Evolutionary conservation across 1,140 invertebrate species (phyloP), one percentile per base, ranked within the genome.

Genomic region (Brachionus calyciflorus): DNA sequence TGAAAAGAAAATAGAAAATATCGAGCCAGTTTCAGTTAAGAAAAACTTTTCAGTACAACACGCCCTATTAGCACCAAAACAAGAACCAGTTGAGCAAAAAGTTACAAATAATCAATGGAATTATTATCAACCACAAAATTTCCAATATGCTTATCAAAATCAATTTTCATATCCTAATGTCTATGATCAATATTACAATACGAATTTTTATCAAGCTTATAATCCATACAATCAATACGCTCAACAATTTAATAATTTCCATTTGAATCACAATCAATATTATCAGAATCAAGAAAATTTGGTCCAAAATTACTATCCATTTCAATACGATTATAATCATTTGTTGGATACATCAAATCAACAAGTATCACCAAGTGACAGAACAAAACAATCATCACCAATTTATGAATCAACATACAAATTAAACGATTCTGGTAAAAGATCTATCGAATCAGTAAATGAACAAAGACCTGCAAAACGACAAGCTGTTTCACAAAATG

Each of bases 331-430:
- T 26, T 65, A 44, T 44, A 65, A 65, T 44, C 33, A 44, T 65
- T 21, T 65, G 12, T 37, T 37, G n/a, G 57, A 63, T 14, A 14
- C 14, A 6, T 33, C 30, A 17, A 60, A 33, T 41, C 6, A n/a
- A n/a, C n/a, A 3, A 7, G 28, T 60, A 19, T 60, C 30, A 37
- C 14, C 28, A 0, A 60, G 10, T 24, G 60, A 65, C 2, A 65
- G 60, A 65, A 21, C 60, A 2, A 65, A 65, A 24, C 60, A 65
- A 65, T 65, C 60, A 1, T 65, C 60, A 4, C 60, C 60, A 14
- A 65, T 65, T 24, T 65, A 65, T 26, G 37, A 41, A 2, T 10
- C 7, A 6, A 30, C 33, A 24, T 65, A 46, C 9, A 37, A 37
- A 9, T 37, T 14, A 12, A 19, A 1, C 2, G 40, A 44, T 3